Percentiles rank a stretch among this genome's conserved stretches.
Conservation (phyloP, 2,888 invertebrate species). For the Girardia tigrina region DNA sequence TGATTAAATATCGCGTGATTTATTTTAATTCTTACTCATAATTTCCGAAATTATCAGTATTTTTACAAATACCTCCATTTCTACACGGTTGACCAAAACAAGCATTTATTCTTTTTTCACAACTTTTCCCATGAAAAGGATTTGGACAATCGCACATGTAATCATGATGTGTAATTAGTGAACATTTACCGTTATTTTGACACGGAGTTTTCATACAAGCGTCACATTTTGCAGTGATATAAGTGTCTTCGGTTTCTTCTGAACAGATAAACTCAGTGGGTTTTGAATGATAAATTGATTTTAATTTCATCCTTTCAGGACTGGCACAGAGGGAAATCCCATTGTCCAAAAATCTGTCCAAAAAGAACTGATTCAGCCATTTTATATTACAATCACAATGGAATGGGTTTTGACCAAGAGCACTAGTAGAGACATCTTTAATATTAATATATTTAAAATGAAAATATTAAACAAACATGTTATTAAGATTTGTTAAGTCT, state of each 20-base stretch:
- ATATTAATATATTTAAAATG: too few relatives aligned
- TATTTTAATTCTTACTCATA: too few relatives aligned
- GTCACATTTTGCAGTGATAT: conserved; percentile 68
- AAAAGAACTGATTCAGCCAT: conserved; percentile 95
- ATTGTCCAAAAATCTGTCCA: conserved; percentile 81
- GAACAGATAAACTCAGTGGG: conserved; percentile 35
- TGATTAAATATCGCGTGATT: too few relatives aligned
- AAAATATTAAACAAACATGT: too few relatives aligned
- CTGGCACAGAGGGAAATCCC: conserved; percentile 88
- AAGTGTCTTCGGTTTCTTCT: background rate
- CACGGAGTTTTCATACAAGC: conserved; percentile 84
- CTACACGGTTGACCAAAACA: conserved; percentile 94
- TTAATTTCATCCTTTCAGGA: conserved; percentile 67
- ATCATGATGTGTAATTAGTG: conserved; percentile 42
- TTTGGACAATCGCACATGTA: conserved; percentile 78
- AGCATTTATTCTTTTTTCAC: conserved; percentile 88
- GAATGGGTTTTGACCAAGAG: conserved; percentile 84
- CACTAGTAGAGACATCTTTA: too few relatives aligned
- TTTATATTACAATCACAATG: conserved; percentile 89
- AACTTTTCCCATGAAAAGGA: conserved; percentile 83
- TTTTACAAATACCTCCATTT: conserved; percentile 73
- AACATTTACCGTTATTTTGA: conserved; percentile 70
- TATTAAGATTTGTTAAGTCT: too few relatives aligned
- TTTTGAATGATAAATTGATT: conserved; percentile 34
- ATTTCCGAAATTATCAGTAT: conserved; percentile 46